phyloP scores from a whole-genome alignment of 2,888 invertebrate genomes.

The Crossocerus cetratus region DNA sequence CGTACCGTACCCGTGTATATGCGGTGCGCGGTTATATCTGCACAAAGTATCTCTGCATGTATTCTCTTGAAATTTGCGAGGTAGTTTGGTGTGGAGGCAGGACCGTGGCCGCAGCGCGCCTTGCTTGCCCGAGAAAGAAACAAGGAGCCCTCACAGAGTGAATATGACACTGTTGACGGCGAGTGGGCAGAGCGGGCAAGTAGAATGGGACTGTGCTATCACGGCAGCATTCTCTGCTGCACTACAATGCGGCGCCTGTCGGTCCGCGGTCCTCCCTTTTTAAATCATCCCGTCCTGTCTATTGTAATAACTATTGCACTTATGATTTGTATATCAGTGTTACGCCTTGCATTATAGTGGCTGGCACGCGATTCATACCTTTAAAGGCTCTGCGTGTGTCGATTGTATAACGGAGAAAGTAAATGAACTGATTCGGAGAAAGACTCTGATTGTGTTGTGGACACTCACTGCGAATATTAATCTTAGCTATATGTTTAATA shows the following conservation, averaged over 20 bases:
- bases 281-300: slow-evolving; percentile 58
- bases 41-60: slow-evolving; percentile 42
- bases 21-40: slow-evolving; percentile 54
- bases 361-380: slow-evolving; percentile 31
- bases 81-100: slow-evolving; percentile 64
- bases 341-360: slow-evolving; percentile 37
- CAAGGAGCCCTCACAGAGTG: too few relatives aligned
- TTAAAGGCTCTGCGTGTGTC: slow-evolving; percentile 39
- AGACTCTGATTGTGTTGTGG: slow-evolving; percentile 46
- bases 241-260: slow-evolving; percentile 7
- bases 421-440: slow-evolving; percentile 53
- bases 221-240: neutral
- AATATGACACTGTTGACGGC: too few relatives aligned
- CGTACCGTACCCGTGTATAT: slow-evolving; percentile 45
- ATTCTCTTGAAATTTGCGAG: slow-evolving; percentile 66
- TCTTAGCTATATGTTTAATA: slow-evolving; percentile 57
- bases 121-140: too few relatives aligned
- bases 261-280: slow-evolving; percentile 35
- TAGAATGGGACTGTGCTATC: neutral
- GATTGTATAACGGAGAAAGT: slow-evolving; percentile 31
- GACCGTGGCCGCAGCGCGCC: slow-evolving; percentile 37
- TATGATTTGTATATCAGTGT: slow-evolving; percentile 69
- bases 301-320: slow-evolving; percentile 77
- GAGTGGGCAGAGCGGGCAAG: neutral
- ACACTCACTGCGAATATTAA: slow-evolving; percentile 47